Evolutionary conservation across 2,797 vertebrate species (phyloP).

Genomic region (Lates japonicus): DNA sequence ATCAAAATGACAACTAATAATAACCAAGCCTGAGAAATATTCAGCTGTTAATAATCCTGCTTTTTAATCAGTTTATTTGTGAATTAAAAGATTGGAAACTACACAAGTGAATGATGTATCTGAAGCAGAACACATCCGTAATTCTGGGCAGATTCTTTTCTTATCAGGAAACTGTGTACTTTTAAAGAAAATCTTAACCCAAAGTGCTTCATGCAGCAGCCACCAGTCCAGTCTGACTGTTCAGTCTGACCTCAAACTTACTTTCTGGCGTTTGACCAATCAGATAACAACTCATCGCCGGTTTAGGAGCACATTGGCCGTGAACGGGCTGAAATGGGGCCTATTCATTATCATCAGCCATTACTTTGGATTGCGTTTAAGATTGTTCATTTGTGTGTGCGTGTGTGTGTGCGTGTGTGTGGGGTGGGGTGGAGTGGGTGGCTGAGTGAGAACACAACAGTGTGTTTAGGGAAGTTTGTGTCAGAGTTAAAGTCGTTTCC

Average conservation of each 20-base stretch:
- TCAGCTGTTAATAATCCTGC: too few species aligned
- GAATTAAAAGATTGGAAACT: not conserved
- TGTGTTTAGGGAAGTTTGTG: conserved; percentile 26
- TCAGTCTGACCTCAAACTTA: conserved; percentile 54
- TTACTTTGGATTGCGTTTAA: conserved; percentile 58
- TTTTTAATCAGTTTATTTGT: not conserved
- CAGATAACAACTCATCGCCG: conserved; percentile 70
- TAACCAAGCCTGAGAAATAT: not conserved
- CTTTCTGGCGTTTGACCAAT: conserved; percentile 72
- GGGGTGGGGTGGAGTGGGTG: not conserved
- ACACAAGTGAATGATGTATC: not conserved
- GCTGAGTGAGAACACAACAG: conserved; percentile 6
- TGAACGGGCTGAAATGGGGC: conserved; percentile 71
- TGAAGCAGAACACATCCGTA: not conserved
- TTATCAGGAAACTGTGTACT: conserved; percentile 2
- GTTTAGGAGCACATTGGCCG: conserved; percentile 78
- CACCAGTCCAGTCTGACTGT: conserved; percentile 6
- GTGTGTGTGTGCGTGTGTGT: conserved; percentile 12
- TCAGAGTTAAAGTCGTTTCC: conserved; percentile 21
- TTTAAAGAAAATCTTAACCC: not conserved
- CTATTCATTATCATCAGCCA: conserved; percentile 58
- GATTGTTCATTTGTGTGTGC: conserved; percentile 25
- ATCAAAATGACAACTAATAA: not conserved
- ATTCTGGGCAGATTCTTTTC: not conserved
- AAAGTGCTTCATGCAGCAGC: conserved; percentile 18